Conservation (phyloP, 2,797 vertebrate genomes). For the Sebastes kiyomatsui region DNA sequence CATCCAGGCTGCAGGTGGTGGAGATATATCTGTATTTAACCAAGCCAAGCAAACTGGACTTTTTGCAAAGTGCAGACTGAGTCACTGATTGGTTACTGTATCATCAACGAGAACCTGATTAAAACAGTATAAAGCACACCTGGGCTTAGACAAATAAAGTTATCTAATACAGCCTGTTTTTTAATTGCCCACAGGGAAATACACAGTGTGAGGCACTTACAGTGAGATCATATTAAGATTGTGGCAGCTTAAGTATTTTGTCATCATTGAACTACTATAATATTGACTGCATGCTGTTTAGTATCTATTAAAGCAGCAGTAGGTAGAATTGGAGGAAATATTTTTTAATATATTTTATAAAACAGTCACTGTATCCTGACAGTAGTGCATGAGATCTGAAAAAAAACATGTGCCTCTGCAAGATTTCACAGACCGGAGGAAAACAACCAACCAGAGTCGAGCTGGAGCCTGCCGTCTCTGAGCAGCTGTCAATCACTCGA, state of each 20-base stretch:
- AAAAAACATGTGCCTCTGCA: no score
- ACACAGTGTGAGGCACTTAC: background rate
- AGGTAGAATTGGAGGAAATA: no score
- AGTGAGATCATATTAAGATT: background rate
- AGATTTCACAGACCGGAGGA: no score
- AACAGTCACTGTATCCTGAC: no score
- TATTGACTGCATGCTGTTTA: background rate
- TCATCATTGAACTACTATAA: background rate
- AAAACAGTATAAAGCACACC: background rate
- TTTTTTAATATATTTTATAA: no score
- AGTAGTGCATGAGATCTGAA: no score
- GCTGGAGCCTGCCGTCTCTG: no score
- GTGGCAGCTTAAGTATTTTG: background rate
- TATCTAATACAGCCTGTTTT: background rate
- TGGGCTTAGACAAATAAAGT: background rate
- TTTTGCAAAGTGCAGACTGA: background rate
- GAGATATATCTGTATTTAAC: conserved; percentile 13
- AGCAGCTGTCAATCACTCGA: no score
- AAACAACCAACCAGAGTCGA: no score
- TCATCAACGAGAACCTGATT: background rate
- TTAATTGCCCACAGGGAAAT: background rate
- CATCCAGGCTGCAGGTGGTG: conserved; percentile 30
- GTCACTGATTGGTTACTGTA: background rate
- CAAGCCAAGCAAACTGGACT: background rate
- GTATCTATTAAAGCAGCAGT: background rate